Evolutionary conservation across 2,113 vertebrate species (phyloP), one percentile per base, ranked within the genome.

Genomic region (Vicugna pacos): DNA sequence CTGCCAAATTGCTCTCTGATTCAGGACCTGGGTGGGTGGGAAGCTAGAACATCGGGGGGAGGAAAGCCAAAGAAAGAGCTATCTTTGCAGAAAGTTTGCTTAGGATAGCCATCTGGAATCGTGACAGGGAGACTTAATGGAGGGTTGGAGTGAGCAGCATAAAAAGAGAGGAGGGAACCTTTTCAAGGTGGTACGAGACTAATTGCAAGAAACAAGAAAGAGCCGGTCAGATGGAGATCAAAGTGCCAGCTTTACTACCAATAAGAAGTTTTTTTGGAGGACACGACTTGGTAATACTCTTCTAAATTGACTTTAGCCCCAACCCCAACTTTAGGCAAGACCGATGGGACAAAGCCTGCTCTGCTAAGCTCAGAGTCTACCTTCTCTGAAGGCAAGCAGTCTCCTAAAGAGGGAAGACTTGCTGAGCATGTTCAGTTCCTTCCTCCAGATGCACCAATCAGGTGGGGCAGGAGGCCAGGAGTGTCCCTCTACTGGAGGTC

Each of bases 1-100:
- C 95, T 87, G 89, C 97, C 95, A 98, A 77, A 95, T 83, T 62
- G 79, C 64, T 91, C 32, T 52, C 1, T 80, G 94, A 97, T 93
- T 94, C 93, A 93, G 89, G 97, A 86, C 95, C 75, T 10, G 28
- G 30, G 85, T 38, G 72, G 46, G 10, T 70, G 54, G 81, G 81
- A 17, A 95, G 64, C 46, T 54, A 77, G 92, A 46, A 35, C 13
- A 24, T 32, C 26, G 42, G 50, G 85, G 86, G 91, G 89, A 62
- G 73, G 65, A 62, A 86, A 95, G 96, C 72, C 96, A 89, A 52
- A 9, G 28, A 8, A 91, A 80, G 86, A 79, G 46, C 56, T 38
- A 1, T 58, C 60, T 93, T 50, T 86, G 84, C 67, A 92, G 95
- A 82, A 87, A 80, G 93, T 54, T 69, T 86, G 81, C 86, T 89